Percentiles rank a stretch among this genome's conserved stretches.
Conservation (phyloP, 2,113 vertebrate genomes). For the Xiphias gladius region DNA sequence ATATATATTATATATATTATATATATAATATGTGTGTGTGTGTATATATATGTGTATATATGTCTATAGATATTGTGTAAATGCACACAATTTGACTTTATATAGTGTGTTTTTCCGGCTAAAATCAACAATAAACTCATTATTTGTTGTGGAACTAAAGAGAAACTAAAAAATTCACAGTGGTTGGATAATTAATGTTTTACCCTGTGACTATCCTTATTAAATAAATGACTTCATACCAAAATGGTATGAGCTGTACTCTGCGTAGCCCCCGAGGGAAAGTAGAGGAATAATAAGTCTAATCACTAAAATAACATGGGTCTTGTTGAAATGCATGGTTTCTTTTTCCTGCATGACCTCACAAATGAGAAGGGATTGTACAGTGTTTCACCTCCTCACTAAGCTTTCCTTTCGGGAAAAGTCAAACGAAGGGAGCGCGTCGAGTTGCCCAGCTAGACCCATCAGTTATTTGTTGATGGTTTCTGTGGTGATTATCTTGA, state of each 20-base stretch:
- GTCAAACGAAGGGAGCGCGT: not conserved
- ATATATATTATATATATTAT: no score
- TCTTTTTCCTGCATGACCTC: slow-evolving; percentile 62
- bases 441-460: not conserved
- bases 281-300: slow-evolving; percentile 49
- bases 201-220: not conserved
- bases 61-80: no score
- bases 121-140: not conserved
- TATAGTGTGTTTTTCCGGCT: not conserved
- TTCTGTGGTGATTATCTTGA: slow-evolving; percentile 47
- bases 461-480: slow-evolving; percentile 15
- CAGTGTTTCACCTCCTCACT: slow-evolving; percentile 31
- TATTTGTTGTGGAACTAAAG: not conserved
- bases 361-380: slow-evolving; percentile 1
- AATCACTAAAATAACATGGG: slow-evolving; percentile 58
- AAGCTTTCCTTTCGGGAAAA: slow-evolving; percentile 35
- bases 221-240: slow-evolving; percentile 22
- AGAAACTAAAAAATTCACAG: not conserved
- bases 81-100: not conserved
- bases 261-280: slow-evolving; percentile 11
- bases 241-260: not conserved
- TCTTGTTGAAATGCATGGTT: slow-evolving; percentile 29
- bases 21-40: no score
- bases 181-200: slow-evolving; percentile 7
- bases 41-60: no score